Conservation (phyloP, 2,797 vertebrate species). For the Poecilia picta region DNA sequence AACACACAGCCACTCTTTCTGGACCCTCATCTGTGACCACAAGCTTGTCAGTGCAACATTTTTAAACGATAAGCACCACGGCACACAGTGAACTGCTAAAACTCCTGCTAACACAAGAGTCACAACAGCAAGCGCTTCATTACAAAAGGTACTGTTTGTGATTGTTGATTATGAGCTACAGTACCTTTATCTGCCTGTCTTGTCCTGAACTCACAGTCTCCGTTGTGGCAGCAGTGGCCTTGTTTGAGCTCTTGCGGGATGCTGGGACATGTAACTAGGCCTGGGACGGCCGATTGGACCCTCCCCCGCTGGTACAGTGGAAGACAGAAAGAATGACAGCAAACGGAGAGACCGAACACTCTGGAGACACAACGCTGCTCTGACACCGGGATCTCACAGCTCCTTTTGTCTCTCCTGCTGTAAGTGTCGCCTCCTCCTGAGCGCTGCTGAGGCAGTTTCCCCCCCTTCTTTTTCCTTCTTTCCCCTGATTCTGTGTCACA, state of each 20-base stretch:
- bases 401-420: slow-evolving; percentile 36
- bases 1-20: slow-evolving; percentile 32
- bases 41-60: slow-evolving; percentile 29
- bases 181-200: slow-evolving; percentile 70
- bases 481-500: slow-evolving; percentile 40
- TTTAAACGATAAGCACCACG: slow-evolving; percentile 16
- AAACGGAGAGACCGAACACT: slow-evolving; percentile 34
- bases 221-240: slow-evolving; percentile 62
- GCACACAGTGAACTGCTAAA: slow-evolving; percentile 37
- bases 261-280: slow-evolving; percentile 79
- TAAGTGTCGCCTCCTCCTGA: slow-evolving; percentile 37
- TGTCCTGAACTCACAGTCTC: slow-evolving; percentile 59
- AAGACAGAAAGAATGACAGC: slow-evolving; percentile 64
- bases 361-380: slow-evolving; percentile 32
- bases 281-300: slow-evolving; percentile 66
- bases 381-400: slow-evolving; percentile 20
- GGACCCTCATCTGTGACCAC: slow-evolving; percentile 31
- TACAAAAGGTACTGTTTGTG: slow-evolving; percentile 6
- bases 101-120: slow-evolving; percentile 42
- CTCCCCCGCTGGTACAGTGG: slow-evolving; percentile 67
- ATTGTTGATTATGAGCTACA: slow-evolving; percentile 51
- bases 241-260: slow-evolving; percentile 67
- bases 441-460: slow-evolving; percentile 30
- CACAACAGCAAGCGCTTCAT: slow-evolving; percentile 8
- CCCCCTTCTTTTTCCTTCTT: slow-evolving; percentile 19